Base-by-base conservation (phyloP, 2,888 invertebrate species). In the Ennomos fuscantarius region DNA sequence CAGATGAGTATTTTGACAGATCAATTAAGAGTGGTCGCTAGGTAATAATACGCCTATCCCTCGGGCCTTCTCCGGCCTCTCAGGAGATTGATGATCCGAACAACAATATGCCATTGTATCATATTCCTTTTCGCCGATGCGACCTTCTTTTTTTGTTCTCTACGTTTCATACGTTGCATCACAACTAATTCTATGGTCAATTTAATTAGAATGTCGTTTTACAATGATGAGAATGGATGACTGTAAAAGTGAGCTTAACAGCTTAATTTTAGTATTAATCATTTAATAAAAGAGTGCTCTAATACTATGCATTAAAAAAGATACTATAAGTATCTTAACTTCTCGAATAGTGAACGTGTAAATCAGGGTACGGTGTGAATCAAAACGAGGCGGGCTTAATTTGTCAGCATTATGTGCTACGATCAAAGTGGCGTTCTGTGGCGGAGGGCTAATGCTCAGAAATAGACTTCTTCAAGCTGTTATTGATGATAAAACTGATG, bases 1-100 rank as follows among this genome's bases (percentile, higher is more conserved):
- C 71, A 76, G 77, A 82, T 82, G 76, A 74, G 65, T 70, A 69
- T 81, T 87, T 82, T 82, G 87, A 86, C 86, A 86, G 81, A 72
- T 73, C 76, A 81, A 86, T 87, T 81, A 84, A 73, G 65, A 70
- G 64, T 50, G 62, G 63, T 70, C 57, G 62, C 56, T 55, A 54
- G 74, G 72, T 66, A 78, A 73, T 71, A 74, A 70, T 55, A 58
- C 36, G 24, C 13, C 11, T 32, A n/a, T 65, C 66, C 78, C 63
- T 63, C 55, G 45, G 69, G 74, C 69, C 41, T 9, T 45, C 36
- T 43, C 41, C 24, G 52, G 44, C 51, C 42, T 55, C 40, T 13
- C 46, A 41, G 9, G 50, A 66, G 55, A 71, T 65, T 66, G 60
- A 69, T 65, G 62, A 57, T 60, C 60, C 48, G 34, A 12, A 55